A percentile compares a stretch with the other conserved stretches of the same genome.
These are phyloP conservation scores for Cephalopholis sonnerati DNA, from an alignment of 2,113 vertebrate genomes.

Conservation along the genomic window DNA sequence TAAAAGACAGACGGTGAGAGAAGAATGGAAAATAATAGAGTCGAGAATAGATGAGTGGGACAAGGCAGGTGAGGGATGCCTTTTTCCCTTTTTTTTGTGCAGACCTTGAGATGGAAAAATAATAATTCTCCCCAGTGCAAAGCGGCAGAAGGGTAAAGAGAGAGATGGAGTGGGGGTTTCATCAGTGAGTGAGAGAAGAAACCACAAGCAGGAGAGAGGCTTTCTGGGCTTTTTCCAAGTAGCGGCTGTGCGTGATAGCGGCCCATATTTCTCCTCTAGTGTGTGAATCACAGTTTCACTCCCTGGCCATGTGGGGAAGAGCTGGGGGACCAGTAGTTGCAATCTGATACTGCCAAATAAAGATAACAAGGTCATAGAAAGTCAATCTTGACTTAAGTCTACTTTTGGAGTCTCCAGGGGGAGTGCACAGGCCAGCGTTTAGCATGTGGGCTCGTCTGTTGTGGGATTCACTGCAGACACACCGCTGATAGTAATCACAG, in stretches of 20 bases:
- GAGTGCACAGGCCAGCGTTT: slow-evolving; percentile 31
- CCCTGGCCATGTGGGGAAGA: slow-evolving; percentile 17
- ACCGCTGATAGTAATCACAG: slow-evolving; percentile 62
- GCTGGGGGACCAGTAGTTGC: slow-evolving; percentile 34
- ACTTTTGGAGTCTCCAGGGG: slow-evolving; percentile 33
- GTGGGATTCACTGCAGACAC: slow-evolving; percentile 48
- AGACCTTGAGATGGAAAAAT: slow-evolving; percentile 72
- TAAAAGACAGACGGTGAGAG: slow-evolving; percentile 32
- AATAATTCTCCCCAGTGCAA: slow-evolving; percentile 67
- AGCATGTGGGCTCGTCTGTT: slow-evolving; percentile 44
- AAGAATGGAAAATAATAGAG: slow-evolving; percentile 39
- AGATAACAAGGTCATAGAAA: slow-evolving; percentile 72
- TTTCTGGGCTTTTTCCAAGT: slow-evolving; percentile 57
- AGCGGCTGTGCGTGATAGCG: slow-evolving; percentile 43
- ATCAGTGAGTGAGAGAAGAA: slow-evolving; percentile 46
- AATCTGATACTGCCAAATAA: slow-evolving; percentile 63
- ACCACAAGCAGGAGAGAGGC: slow-evolving; percentile 40
- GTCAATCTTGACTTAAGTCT: slow-evolving; percentile 53
- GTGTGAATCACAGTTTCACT: slow-evolving; percentile 51
- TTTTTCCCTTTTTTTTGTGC: slow-evolving; percentile 13
- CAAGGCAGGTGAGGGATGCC: slow-evolving; percentile 17
- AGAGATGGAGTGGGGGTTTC: neutral
- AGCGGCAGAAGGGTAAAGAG: slow-evolving; percentile 10
- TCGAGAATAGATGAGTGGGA: slow-evolving; percentile 41
- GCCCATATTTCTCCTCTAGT: slow-evolving; percentile 52